phyloP scores from a whole-genome alignment of 2,888 invertebrate genomes.

The Campoletis raptor region DNA sequence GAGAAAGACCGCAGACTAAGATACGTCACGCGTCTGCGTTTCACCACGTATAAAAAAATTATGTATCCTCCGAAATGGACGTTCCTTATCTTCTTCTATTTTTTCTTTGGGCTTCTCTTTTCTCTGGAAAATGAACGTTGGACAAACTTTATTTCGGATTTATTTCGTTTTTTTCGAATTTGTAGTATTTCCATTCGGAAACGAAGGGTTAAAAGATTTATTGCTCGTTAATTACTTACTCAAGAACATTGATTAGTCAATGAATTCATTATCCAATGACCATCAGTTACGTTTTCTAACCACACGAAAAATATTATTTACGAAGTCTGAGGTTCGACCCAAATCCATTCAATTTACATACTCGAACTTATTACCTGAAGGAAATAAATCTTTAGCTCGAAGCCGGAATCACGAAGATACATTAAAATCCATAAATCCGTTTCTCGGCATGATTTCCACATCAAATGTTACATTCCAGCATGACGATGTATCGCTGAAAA shows the following conservation, averaged over 20 bases:
- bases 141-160: not conserved
- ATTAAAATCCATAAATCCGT: conserved; percentile 1
- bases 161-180: not conserved
- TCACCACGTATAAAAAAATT: conserved; percentile 42
- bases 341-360: not conserved
- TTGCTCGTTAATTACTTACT: not conserved
- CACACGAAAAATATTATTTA: not conserved
- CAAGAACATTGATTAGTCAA: not conserved
- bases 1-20: conserved; percentile 51
- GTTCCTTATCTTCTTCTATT: not conserved
- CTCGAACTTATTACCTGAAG: not conserved
- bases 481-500: conserved; percentile 22
- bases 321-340: not conserved
- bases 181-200: not conserved
- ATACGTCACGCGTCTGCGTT: conserved; percentile 51
- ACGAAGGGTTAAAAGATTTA: not conserved
- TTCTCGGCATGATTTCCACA: conserved; percentile 1
- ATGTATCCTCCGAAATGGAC: conserved; percentile 56
- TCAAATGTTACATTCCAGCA: not conserved
- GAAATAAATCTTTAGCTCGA: not conserved
- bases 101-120: not conserved
- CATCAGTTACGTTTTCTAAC: not conserved
- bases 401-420: not conserved
- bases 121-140: not conserved
- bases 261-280: not conserved